Conservation (phyloP, 2,888 invertebrate genomes). For the Thecophora atra region DNA sequence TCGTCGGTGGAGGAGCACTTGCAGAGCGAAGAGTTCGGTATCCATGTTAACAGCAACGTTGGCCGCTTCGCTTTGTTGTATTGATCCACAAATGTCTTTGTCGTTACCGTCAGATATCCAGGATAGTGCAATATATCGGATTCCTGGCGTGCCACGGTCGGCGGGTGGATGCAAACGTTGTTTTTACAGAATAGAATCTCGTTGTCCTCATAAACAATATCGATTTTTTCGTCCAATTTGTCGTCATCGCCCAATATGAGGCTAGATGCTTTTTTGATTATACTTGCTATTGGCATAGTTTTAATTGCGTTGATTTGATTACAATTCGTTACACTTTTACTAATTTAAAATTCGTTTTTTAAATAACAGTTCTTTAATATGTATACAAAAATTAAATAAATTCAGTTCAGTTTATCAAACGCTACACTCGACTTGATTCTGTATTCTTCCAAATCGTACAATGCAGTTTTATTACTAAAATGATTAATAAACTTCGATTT, state of each 20-base stretch:
- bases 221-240: constrained; percentile 70
- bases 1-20: constrained; percentile 83
- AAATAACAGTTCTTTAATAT: neutral
- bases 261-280: constrained; percentile 81
- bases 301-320: neutral
- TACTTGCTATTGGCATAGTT: constrained; percentile 81
- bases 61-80: constrained; percentile 80
- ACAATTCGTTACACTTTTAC: constrained; percentile 1
- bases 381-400: no score
- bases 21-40: constrained; percentile 88
- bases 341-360: constrained; percentile 1
- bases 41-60: constrained; percentile 92
- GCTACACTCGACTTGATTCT: no score
- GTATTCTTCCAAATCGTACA: no score
- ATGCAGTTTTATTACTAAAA: neutral
- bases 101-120: constrained; percentile 88
- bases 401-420: no score
- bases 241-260: constrained; percentile 80
- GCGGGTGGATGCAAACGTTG: constrained; percentile 97
- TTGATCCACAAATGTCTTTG: constrained; percentile 81
- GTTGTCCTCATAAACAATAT: constrained; percentile 79
- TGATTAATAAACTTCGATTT: no score
- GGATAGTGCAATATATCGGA: constrained; percentile 90
- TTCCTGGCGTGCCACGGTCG: constrained; percentile 82
- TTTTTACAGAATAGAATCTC: constrained; percentile 92